A percentile compares a stretch with the other conserved stretches of the same genome.
phyloP scores from a whole-genome alignment of 2,888 invertebrate species.

The Eurois occulta region DNA sequence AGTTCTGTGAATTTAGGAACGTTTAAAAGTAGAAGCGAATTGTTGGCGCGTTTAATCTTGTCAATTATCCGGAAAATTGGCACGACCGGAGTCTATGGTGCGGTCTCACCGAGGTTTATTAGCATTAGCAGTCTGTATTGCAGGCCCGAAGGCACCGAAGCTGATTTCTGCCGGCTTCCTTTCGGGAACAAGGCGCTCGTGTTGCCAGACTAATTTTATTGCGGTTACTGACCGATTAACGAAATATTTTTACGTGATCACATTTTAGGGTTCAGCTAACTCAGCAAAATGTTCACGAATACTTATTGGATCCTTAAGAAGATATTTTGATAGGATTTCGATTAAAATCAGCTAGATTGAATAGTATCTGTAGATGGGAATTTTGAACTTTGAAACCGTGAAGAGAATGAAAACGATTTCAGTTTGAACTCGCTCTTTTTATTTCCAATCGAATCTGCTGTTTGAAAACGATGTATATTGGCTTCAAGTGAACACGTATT shows the following conservation, averaged over 20 bases:
- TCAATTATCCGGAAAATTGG: conserved; percentile 84
- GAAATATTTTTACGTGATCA: conserved; percentile 34
- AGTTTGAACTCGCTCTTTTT: conserved; percentile 36
- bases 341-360: conserved; percentile 35
- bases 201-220: conserved; percentile 48
- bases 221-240: conserved; percentile 41
- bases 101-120: conserved; percentile 69
- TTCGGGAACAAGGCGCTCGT: too few species aligned
- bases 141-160: not conserved
- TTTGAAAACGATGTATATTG: conserved; percentile 46
- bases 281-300: conserved; percentile 14
- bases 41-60: conserved; percentile 81
- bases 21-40: conserved; percentile 77
- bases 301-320: conserved; percentile 22
- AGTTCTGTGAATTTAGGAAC: conserved; percentile 77
- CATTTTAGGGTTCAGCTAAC: conserved; percentile 30
- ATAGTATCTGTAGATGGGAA: conserved; percentile 28
- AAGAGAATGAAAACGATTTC: conserved; percentile 38
- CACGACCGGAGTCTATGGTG: conserved; percentile 66
- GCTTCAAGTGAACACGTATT: conserved; percentile 38
- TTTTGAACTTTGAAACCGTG: conserved; percentile 36
- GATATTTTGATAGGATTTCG: conserved; percentile 18
- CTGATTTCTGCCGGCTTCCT: too few species aligned
- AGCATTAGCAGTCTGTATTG: conserved; percentile 52
- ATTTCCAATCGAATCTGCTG: conserved; percentile 43